Percentiles rank a stretch among this genome's conserved stretches.
Conservation (phyloP, 2,113 vertebrate genomes). For the Opisthocomus hoazin region DNA sequence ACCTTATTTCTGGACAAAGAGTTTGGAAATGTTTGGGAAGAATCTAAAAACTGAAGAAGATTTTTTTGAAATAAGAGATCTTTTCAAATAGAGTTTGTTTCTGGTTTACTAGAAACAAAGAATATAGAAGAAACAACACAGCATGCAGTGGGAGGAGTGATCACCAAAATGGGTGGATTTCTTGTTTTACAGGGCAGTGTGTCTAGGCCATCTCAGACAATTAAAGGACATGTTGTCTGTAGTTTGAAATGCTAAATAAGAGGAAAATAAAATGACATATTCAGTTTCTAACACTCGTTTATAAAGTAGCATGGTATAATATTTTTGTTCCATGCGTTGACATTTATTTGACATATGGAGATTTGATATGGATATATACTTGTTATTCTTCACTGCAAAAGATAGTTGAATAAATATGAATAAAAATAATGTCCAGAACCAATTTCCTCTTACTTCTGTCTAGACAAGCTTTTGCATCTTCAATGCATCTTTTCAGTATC, state of each 20-base stretch:
- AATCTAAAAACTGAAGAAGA: too few species aligned
- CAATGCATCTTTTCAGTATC: not conserved
- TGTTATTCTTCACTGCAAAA: not conserved
- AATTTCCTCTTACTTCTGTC: not conserved
- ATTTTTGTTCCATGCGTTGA: not conserved
- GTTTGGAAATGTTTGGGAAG: too few species aligned
- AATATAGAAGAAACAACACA: not conserved
- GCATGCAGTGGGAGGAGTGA: not conserved
- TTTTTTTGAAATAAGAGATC: too few species aligned
- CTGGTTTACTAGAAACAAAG: too few species aligned
- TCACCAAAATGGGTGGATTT: not conserved
- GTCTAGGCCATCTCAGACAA: not conserved
- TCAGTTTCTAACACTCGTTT: not conserved
- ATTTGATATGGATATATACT: not conserved
- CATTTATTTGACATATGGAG: not conserved
- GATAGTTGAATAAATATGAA: constrained; percentile 20
- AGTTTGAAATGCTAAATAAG: not conserved
- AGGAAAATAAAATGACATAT: not conserved
- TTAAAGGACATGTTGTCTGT: not conserved
- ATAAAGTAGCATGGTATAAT: not conserved
- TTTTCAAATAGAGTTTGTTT: too few species aligned
- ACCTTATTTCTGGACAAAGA: too few species aligned
- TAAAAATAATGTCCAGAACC: not conserved
- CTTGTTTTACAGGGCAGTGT: not conserved
- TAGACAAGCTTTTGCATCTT: not conserved